Evolutionary conservation across 1,140 invertebrate species (phyloP).

Genomic region (Apolygus lucorum): DNA sequence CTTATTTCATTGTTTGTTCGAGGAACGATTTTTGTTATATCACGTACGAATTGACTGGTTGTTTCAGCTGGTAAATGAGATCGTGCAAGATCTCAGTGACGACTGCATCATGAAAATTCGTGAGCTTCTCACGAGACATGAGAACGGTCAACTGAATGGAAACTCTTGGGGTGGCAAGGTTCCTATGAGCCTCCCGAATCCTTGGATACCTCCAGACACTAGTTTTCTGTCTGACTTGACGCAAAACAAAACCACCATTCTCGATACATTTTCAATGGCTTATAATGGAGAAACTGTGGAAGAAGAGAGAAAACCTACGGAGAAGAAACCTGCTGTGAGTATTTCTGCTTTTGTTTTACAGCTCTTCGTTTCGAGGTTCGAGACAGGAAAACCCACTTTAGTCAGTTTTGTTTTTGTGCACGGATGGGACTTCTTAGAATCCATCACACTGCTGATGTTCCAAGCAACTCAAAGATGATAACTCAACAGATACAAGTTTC

Average conservation of each 20-base stretch:
- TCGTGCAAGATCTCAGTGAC: constrained; percentile 19
- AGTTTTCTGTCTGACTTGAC: constrained; percentile 27
- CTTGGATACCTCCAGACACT: constrained; percentile 29
- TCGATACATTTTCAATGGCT: constrained; percentile 31
- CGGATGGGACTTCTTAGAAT: too few relatives aligned
- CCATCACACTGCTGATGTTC: too few relatives aligned
- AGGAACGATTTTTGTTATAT: not conserved
- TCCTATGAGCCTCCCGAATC: not conserved
- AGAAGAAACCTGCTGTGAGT: constrained; percentile 21
- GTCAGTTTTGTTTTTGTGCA: too few relatives aligned
- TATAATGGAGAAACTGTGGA: constrained; percentile 20
- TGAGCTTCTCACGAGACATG: constrained; percentile 5
- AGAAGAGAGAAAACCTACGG: constrained; percentile 31
- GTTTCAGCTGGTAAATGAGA: not conserved
- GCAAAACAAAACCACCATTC: constrained; percentile 5
- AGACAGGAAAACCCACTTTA: too few relatives aligned
- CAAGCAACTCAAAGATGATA: too few relatives aligned
- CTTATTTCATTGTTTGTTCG: not conserved
- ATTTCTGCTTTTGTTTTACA: too few relatives aligned
- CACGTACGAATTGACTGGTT: too few relatives aligned
- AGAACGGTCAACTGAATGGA: constrained; percentile 4
- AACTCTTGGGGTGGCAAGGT: constrained; percentile 2
- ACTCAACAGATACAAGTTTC: too few relatives aligned
- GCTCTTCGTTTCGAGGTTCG: too few relatives aligned
- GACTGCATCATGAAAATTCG: constrained; percentile 24